Conservation (phyloP, 2,888 invertebrate species). For the Drosophila falleni region DNA sequence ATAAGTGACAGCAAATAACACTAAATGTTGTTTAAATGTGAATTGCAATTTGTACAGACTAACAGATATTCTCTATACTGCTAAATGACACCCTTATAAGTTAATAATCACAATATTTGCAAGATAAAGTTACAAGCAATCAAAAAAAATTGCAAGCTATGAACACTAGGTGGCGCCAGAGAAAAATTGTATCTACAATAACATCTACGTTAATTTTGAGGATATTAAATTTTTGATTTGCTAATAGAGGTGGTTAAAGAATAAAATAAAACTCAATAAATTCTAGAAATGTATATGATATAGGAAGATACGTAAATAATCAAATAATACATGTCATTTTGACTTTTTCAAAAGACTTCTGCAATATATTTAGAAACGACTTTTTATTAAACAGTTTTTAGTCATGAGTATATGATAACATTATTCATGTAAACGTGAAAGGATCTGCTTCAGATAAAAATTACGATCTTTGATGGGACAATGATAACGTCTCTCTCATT, state of each 20-base stretch:
- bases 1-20: conserved; percentile 27
- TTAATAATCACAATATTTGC: background rate
- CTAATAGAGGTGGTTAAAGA: too few species aligned
- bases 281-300: too few species aligned
- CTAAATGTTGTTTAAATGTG: conserved; percentile 17
- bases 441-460: background rate
- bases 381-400: too few species aligned
- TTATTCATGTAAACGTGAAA: background rate
- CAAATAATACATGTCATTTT: too few species aligned
- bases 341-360: background rate
- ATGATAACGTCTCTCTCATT: background rate
- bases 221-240: too few species aligned
- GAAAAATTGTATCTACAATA: too few species aligned
- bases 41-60: background rate
- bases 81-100: background rate
- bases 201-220: too few species aligned
- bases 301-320: too few species aligned
- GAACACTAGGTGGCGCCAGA: too few species aligned
- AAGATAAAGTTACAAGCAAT: background rate
- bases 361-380: background rate
- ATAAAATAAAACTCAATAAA: too few species aligned
- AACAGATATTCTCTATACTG: background rate
- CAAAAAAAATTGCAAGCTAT: background rate
- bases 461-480: background rate
- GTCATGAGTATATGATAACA: background rate